A percentile compares a stretch with the other conserved stretches of the same genome.
These are phyloP conservation scores for Peromyscus leucopus DNA, from an alignment of 2,113 vertebrate genomes.

Conservation along the genomic window DNA sequence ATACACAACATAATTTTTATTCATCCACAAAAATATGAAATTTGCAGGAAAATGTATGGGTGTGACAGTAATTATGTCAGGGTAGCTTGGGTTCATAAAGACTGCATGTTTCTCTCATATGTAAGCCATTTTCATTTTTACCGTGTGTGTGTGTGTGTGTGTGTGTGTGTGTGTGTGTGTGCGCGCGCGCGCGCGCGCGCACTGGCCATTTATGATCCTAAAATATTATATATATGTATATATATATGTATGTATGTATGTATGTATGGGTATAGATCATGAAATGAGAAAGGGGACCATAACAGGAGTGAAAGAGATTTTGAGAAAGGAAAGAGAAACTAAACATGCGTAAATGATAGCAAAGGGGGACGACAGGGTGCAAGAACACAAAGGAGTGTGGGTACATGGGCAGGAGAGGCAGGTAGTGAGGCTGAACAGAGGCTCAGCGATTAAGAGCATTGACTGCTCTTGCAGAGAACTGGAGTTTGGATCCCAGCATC, in stretches of 20 bases:
- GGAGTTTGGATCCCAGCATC: background rate
- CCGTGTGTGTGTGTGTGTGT: too few relatives aligned
- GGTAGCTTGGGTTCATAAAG: background rate
- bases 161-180: background rate
- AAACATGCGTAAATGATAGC: background rate
- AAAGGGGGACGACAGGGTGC: background rate
- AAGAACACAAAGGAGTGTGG: background rate
- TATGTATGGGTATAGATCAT: background rate
- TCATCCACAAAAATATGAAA: background rate
- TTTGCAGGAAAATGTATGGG: background rate
- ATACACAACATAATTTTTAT: background rate
- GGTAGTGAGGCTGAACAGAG: background rate
- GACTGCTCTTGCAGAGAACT: background rate
- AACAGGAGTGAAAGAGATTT: background rate
- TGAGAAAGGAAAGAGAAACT: background rate
- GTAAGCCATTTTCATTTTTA: background rate
- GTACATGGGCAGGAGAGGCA: background rate
- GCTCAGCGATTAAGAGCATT: background rate
- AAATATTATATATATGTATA: background rate
- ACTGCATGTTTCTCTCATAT: background rate
- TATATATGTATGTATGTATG: background rate
- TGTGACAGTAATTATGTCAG: background rate
- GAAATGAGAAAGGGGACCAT: background rate
- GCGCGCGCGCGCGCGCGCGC: too few relatives aligned
- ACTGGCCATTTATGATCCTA: background rate